Evolutionary conservation across 1,140 invertebrate species (phyloP).

Genomic region (Drosophila pallidifrons): DNA sequence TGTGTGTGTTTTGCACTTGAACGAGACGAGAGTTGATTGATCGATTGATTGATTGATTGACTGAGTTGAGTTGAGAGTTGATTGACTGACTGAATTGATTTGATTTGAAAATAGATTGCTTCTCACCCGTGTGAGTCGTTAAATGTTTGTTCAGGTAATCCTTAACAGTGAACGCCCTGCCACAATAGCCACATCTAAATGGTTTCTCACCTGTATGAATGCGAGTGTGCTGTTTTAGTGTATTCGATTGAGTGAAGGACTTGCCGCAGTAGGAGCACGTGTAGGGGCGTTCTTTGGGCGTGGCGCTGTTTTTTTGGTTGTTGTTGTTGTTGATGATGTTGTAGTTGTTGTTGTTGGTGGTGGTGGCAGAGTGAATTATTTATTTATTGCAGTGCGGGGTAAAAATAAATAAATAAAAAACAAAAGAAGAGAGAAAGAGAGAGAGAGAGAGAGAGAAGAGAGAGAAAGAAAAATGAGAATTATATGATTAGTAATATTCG

Average conservation of each 20-base stretch:
- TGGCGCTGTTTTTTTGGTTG: slow-evolving; percentile 63
- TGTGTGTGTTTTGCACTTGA: slow-evolving; percentile 55
- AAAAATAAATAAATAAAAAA: slow-evolving; percentile 55
- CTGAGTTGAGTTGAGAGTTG: slow-evolving; percentile 64
- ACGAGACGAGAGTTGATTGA: slow-evolving; percentile 63
- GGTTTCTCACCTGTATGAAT: slow-evolving; percentile 85
- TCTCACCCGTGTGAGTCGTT: slow-evolving; percentile 85
- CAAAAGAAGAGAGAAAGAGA: slow-evolving; percentile 50
- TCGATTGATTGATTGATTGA: slow-evolving; percentile 71
- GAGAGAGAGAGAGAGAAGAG: slow-evolving; percentile 55
- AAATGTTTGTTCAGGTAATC: slow-evolving; percentile 85
- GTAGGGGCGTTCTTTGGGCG: slow-evolving; percentile 86
- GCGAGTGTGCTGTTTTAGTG: slow-evolving; percentile 85
- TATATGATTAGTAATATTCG: slow-evolving; percentile 78
- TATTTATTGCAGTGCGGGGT: slow-evolving; percentile 56
- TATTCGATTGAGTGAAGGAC: slow-evolving; percentile 88
- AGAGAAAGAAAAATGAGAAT: slow-evolving; percentile 78
- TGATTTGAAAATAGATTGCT: slow-evolving; percentile 84
- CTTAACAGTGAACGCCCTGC: slow-evolving; percentile 85
- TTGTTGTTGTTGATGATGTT: slow-evolving; percentile 23
- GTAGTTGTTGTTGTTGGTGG: slow-evolving; percentile 6
- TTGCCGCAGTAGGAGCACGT: slow-evolving; percentile 90
- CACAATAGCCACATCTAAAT: slow-evolving; percentile 85
- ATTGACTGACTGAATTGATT: slow-evolving; percentile 82
- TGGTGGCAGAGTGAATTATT: slow-evolving; percentile 7